Evolutionary conservation across 2,888 invertebrate species (phyloP).

Genomic region (Mythimna pallens): DNA sequence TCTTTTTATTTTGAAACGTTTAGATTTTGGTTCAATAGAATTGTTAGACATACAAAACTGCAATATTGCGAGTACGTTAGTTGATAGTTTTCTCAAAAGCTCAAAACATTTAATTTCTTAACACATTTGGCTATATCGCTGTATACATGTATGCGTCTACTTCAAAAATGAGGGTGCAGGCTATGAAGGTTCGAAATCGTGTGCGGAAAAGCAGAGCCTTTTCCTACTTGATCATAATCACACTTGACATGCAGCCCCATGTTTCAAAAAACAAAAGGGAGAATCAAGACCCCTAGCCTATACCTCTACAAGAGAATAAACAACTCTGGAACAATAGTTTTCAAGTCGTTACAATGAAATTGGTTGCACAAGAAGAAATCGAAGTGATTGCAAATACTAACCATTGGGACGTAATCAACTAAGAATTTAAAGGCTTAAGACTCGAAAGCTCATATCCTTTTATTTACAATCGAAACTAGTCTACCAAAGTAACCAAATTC

Average conservation of each 20-base stretch:
- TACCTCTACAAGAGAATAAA: not conserved
- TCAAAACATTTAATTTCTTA: not conserved
- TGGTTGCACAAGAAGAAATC: not conserved
- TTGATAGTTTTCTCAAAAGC: not conserved
- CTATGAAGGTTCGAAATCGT: conserved; percentile 2
- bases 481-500: not conserved
- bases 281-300: conserved; percentile 25
- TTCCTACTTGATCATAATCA: conserved; percentile 36
- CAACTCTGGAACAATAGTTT: not conserved
- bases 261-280: conserved; percentile 23
- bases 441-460: not conserved
- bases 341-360: not conserved
- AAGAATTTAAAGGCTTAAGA: too few relatives aligned
- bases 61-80: not conserved
- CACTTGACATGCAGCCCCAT: conserved; percentile 27
- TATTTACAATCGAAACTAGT: conserved; percentile 8
- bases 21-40: too few relatives aligned
- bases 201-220: conserved; percentile 32
- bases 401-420: not conserved
- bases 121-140: too few relatives aligned
- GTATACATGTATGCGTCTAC: not conserved
- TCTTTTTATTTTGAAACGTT: too few relatives aligned
- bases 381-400: not conserved
- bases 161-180: conserved; percentile 9
- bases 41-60: not conserved